Percentiles rank a stretch among this genome's conserved stretches.
phyloP scores from a whole-genome alignment of 2,888 invertebrate species.

The Tachystola acroxantha region DNA sequence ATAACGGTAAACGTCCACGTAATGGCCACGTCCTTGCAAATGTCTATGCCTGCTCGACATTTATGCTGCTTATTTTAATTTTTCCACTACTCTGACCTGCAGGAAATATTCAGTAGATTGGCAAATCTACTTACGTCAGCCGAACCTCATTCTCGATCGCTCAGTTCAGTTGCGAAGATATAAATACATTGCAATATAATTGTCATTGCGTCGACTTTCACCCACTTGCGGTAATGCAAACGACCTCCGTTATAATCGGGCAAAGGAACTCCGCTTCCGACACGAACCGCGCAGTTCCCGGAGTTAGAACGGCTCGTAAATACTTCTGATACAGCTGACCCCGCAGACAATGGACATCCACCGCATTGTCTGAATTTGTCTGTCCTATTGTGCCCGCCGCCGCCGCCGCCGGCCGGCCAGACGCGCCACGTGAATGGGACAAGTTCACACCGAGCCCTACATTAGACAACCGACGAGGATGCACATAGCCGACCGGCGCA shows the following conservation, averaged over 20 bases:
- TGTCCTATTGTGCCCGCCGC: too few relatives aligned
- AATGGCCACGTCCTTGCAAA: too few relatives aligned
- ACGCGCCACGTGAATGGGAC: constrained; percentile 71
- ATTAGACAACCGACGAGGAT: constrained; percentile 36
- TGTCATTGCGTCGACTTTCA: neutral
- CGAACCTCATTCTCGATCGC: constrained; percentile 1
- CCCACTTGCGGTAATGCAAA: neutral
- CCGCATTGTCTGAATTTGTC: constrained; percentile 62
- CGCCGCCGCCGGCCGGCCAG: constrained; percentile 45
- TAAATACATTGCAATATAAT: constrained; percentile 5
- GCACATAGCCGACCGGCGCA: constrained; percentile 23
- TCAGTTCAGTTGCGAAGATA: constrained; percentile 5
- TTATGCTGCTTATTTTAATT: too few relatives aligned
- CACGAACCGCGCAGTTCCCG: constrained; percentile 38
- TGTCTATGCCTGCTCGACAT: too few relatives aligned
- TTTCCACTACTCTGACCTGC: too few relatives aligned
- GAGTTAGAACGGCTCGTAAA: constrained; percentile 45
- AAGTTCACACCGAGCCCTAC: constrained; percentile 56
- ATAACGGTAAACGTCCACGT: too few relatives aligned
- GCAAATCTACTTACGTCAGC: neutral
- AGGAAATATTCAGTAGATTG: neutral
- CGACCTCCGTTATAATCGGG: constrained; percentile 16
- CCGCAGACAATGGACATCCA: constrained; percentile 51
- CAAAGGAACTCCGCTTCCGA: constrained; percentile 35
- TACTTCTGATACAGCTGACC: constrained; percentile 31